Evolutionary conservation across 2,797 vertebrate species (phyloP), one percentile per base, ranked within the genome.

Genomic region (Eulemur rubriventer): DNA sequence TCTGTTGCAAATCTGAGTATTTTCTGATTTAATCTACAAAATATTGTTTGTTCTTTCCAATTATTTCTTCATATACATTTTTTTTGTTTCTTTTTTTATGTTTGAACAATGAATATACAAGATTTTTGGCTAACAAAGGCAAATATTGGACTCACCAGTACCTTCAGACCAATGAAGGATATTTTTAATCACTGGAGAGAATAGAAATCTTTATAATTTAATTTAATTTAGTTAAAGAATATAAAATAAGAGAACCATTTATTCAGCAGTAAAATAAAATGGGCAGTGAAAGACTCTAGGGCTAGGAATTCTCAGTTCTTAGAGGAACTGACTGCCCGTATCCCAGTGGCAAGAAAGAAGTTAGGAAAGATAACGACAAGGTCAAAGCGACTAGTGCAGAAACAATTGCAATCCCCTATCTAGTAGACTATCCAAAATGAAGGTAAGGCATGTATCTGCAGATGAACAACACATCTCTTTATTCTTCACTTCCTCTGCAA

Each of bases 1-100:
- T 73, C 33, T 30, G 2, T 75, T 91, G 12, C 4, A 80, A 57
- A 59, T 14, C 79, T 91, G 20, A 96, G 72, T 35, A 33, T 10
- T 90, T 33, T 96, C 41, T 88, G 35, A 87, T 55, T 92, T 87
- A 87, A 55, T 82, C 93, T 57, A 20, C 8, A 35, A 78, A 26
- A 18, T 89, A 55, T 73, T 70, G 35, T 63, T 14, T 78, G 6
- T 78, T 80, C 11, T 61, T 28, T 78, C 7, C 10, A 50, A 9
- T 72, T 69, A 89, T 78, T 61, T 48, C 72, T 57, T 75, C 57
- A n/a, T 69, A 8, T 50, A 43, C 2, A 9, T 76, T 63, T 52
- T 46, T 61, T 52, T 38, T 61, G 10, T 48, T 67, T 59, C 24
- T 4, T 43, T 46, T 87, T 83, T 41, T 82, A 11, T 22, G 59